Percentiles rank a stretch among this genome's conserved stretches.
These are phyloP conservation scores for Asarcornis scutulata DNA, from an alignment of 2,113 vertebrate genomes.

Conservation along the genomic window DNA sequence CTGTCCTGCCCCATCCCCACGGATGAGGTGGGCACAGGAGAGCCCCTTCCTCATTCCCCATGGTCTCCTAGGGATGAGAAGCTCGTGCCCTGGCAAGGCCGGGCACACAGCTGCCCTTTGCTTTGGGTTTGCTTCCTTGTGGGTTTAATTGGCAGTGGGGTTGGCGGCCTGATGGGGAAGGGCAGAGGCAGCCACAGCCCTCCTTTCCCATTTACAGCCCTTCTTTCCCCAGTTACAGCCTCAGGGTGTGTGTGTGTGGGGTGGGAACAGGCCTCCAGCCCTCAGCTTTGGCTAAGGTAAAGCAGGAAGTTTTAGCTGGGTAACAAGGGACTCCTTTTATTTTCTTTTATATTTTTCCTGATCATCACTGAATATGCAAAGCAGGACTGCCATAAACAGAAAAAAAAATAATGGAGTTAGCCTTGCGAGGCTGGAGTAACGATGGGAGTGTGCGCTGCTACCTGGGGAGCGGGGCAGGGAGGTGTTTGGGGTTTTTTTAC, in stretches of 20 bases:
- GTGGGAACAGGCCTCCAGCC: not conserved
- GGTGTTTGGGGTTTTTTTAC: not conserved
- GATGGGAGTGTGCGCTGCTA: not conserved
- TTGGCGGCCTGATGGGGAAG: not conserved
- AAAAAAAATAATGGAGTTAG: not conserved
- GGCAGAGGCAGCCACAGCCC: not conserved
- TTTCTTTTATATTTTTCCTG: not conserved
- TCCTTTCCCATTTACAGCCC: not conserved
- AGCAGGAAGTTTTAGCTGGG: not conserved
- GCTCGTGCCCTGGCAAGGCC: not conserved
- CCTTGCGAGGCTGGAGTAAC: not conserved
- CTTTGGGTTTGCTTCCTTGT: not conserved
- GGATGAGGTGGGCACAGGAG: not conserved
- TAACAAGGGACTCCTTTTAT: not conserved
- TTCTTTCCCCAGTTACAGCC: not conserved
- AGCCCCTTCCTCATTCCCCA: not conserved
- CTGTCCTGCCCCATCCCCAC: too few relatives aligned
- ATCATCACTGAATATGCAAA: not conserved
- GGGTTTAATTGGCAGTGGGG: not conserved
- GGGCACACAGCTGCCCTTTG: not conserved
- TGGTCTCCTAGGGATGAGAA: not conserved
- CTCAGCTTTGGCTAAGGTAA: not conserved
- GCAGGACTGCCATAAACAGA: not conserved
- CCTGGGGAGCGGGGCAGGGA: not conserved
- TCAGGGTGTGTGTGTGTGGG: not conserved